Base-by-base conservation (phyloP, 2,888 invertebrate species). In the Nomada ferruginata region DNA sequence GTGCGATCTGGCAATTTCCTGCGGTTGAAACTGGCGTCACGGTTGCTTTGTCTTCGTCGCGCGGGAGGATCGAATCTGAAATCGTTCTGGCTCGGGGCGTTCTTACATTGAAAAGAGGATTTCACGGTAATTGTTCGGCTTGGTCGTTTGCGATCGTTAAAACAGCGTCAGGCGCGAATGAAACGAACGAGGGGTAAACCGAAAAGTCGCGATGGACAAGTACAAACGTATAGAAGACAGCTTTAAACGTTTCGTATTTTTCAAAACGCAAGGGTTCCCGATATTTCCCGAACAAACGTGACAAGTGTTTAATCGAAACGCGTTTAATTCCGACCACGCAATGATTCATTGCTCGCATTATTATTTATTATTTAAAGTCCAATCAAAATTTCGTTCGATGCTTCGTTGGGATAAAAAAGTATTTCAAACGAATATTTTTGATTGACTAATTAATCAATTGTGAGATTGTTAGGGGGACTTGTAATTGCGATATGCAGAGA, bases 91-190 rank as follows among this genome's bases (percentile, higher is more conserved):
- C 29, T 29, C n/a, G 7, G 0, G 20, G 59, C 11, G 36, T 60
- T 53, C 11, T 70, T 47, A 2, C 29, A 13, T 18, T 26, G 2
- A 20, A 47, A 23, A 23, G 13, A 23, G n/a, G n/a, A 52, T 68
- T 68, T 70, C 29, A 52, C 50, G 63, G 63, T 79, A 76, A 69
- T 69, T 64, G 63, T 69, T 59, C 44, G 10, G n/a, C 52, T 53
- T 20, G 26, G 26, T 59, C 36, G 36, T 50, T 76, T 20, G 42
- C 5, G 15, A 47, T 47, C 47, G n/a, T 57, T 3, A 9, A 13
- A 23, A 0, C 3, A 20, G 9, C n/a, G 10, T 64, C 44, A 2
- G 9, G n/a, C 4, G 55, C 7, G 47, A 29, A 42, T 47, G 29
- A 29, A 15, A 20, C 18, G 20, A 50, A 57, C 57, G 20, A 1